phyloP scores from a whole-genome alignment of 2,797 vertebrate genomes.

The Urocyon cinereoargenteus region DNA sequence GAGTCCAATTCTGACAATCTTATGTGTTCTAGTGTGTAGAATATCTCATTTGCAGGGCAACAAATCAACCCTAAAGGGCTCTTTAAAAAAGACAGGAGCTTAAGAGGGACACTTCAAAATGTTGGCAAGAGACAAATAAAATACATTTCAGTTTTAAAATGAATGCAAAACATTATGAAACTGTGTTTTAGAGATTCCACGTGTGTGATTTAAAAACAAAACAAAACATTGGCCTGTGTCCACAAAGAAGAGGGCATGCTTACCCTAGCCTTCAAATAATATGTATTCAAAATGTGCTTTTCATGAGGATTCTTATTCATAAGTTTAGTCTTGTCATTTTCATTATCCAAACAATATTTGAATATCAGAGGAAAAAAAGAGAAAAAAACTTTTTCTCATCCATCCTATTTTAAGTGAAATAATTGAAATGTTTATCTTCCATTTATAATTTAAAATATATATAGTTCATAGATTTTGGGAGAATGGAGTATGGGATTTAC shows the following conservation, averaged over 20 bases:
- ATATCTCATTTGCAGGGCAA: constrained; percentile 85
- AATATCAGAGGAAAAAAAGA: constrained; percentile 46
- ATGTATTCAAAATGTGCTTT: constrained; percentile 67
- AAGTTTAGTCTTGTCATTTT: constrained; percentile 55
- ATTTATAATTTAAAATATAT: constrained; percentile 57
- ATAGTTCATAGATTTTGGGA: constrained; percentile 20
- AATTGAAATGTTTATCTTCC: constrained; percentile 53
- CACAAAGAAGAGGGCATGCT: constrained; percentile 74
- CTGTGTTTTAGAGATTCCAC: constrained; percentile 80
- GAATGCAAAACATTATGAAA: constrained; percentile 84
- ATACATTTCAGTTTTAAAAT: constrained; percentile 83
- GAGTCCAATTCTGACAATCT: constrained; percentile 81
- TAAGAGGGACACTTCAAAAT: constrained; percentile 84
- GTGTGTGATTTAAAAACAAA: constrained; percentile 65
- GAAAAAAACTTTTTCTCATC: constrained; percentile 43
- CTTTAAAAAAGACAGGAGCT: constrained; percentile 80
- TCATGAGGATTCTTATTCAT: constrained; percentile 35
- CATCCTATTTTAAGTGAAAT: constrained; percentile 48
- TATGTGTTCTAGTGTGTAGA: constrained; percentile 76
- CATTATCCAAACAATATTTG: constrained; percentile 64
- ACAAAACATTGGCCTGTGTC: constrained; percentile 73
- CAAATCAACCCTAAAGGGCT: constrained; percentile 82
- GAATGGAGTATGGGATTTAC: neutral
- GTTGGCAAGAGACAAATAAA: constrained; percentile 86
- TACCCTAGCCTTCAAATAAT: constrained; percentile 30